Evolutionary conservation across 2,888 invertebrate genomes (phyloP), one percentile per base, ranked within the genome.

Genomic region (Hirtodrosophila confusa): DNA sequence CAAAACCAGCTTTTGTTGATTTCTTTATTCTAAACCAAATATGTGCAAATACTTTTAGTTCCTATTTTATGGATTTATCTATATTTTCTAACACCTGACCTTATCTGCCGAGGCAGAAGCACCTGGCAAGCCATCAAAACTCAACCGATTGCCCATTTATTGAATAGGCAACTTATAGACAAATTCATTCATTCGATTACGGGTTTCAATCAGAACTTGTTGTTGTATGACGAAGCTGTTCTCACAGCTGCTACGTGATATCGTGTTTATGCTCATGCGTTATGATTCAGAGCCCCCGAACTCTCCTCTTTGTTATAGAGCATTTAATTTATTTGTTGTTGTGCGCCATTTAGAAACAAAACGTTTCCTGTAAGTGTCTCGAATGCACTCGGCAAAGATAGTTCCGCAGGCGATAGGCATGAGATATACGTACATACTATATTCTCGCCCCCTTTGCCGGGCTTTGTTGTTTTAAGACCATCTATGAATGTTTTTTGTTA

Each of bases 311-410:
- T 47, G 12, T 36, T 50, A 23, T 35, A 35, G 17, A 17, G 17
- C 17, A 17, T 17, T 17, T 17, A 36, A 45, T 36, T 45, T 54
- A 27, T 61, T 37, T 56, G n/a, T 54, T 47, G 33, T n/a, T 31
- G 24, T 10, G 7, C 17, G 17, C 17, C 17, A 17, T 17, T 17
- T 17, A 12, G 49, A 45, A 54, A 72, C 23, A 56, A 68, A 47
- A 48, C 72, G 67, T 40, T 72, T 72, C 72, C 72, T 69, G 69
- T 64, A 55, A 58, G 58, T 43, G 44, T n/a, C 33, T 40, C 23
- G 12, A 54, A 31, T 69, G 48, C 31, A 53, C 17, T 39, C 40
- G 27, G 27, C 11, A 40, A 49, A 37, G 49, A 47, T 33, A 49
- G 29, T 49, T 45, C 12, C 48, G 5, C 31, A 8, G 31, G 9